Base-by-base conservation (phyloP, 1,140 invertebrate species). In the Cylas formicarius region DNA sequence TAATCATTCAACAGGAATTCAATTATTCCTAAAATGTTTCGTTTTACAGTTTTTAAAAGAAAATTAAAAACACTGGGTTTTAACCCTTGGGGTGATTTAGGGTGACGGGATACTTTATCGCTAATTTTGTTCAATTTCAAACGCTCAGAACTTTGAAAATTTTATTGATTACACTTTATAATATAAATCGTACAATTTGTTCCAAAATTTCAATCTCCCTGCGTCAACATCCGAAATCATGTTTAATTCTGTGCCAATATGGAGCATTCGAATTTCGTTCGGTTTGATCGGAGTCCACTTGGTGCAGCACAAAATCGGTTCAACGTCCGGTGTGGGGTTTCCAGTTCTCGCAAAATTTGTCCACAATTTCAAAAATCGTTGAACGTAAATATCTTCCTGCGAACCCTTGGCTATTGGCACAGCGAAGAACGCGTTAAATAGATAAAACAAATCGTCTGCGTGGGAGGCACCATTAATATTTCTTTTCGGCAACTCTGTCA, bases 391-490 rank as follows among this genome's bases (percentile, higher is more conserved):
- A 19, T 58, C 51, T 46, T 65, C 61, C 21, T 66, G 18, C 26
- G 58, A 61, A 11, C 62, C 48, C 3, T 60, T 44, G 9, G 66
- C 58, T 11, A 59, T 31, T 61, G 45, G 31, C 3, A 29, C 65
- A 11, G 57, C 67, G 17, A 72, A 45, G 44, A 58, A 56, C 37
- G 62, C 71, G 50, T 68, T 65, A 52, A 80, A 82, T 4, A 81
- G 49, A 60, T 80, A 81, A 44, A 71, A 72, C 2, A 81, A 32
- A 52, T 82, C 80, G 46, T 82, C 80, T 0, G 69, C 73, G 53
- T 82, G 80, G 8, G 19, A 13, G 8, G 33, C 35, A 13, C 35
- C 42, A 34, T 9, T n/a, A 19, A 19, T n/a, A n/a, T n/a, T n/a
- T n/a, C n/a, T n/a, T n/a, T n/a, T n/a, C n/a, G n/a, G n/a, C n/a